Base-by-base conservation (phyloP, 2,113 vertebrate genomes). In the Xyrauchen texanus region DNA sequence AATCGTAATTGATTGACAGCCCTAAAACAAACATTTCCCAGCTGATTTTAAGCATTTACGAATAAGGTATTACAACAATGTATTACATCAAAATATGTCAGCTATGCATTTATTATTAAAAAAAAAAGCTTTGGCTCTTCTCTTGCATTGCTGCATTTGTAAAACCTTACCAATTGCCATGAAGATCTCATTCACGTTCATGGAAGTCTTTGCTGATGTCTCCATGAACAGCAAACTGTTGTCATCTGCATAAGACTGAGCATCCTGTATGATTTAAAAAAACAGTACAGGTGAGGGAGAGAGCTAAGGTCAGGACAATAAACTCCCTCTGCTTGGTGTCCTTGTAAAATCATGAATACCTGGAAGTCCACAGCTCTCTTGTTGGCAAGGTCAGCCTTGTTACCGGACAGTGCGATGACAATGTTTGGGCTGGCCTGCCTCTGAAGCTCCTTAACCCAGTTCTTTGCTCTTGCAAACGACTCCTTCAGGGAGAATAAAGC, bases 151-250 rank as follows among this genome's bases (percentile, higher is more conserved):
- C 44, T 42, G 52, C 12, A 55, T 70, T 70, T 10, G n/a, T 34
- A 34, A 51, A 62, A 49, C 46, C 73, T 65, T 90, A 99, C 98
- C 97, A 89, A 99, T 99, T 89, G 96, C 97, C 96, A 98, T 96
- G 92, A 99, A 99, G 92, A 99, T 97, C 94, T 98, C 97, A 87
- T 98, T 99, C 89, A 99, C 96, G 65, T 99, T 99, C 95, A 98
- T 94, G 79, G 97, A 97, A 15, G 97, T 99, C 91, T 99, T 99
- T 80, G 98, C 97, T 72, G 97, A 99, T 0, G 96, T 99, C 90
- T 99, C 97, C 97, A 98, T 99, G 89, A 98, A 99, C 86, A 99
- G 93, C 91, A 99, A 94, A 86, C 96, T 98, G 93, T 99, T 99
- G 88, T 99, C 97, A 87, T 99, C 97, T 90, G 97, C 97, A 61